Conservation (phyloP, 2,888 invertebrate genomes). For the Thera obeliscata region DNA sequence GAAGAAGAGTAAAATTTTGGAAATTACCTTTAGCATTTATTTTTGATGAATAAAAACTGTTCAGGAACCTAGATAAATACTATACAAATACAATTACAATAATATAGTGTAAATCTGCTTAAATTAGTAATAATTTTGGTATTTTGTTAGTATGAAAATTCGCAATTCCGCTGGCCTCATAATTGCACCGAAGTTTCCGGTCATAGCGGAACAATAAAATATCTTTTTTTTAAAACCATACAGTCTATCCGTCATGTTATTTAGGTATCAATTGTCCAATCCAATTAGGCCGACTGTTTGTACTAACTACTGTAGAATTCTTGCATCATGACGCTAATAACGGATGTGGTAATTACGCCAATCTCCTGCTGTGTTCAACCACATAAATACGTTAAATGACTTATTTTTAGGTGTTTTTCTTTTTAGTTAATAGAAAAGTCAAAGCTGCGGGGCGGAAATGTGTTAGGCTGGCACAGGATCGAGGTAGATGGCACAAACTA, state of each 20-base stretch:
- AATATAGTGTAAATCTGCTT: no score
- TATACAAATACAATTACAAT: no score
- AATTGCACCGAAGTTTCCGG: background rate
- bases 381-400: conserved; percentile 13
- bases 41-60: background rate
- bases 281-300: conserved; percentile 20
- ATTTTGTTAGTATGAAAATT: no score
- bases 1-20: background rate
- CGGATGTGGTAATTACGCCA: conserved; percentile 43
- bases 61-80: no score
- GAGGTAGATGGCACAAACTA: no score
- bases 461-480: no score
- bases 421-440: no score
- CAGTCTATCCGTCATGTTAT: conserved; percentile 6
- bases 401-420: conserved; percentile 4
- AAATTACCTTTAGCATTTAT: background rate
- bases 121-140: no score
- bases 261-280: conserved; percentile 15
- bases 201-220: background rate
- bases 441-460: no score
- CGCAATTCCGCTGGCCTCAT: no score
- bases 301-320: conserved; percentile 39
- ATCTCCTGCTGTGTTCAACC: conserved; percentile 36
- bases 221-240: background rate
- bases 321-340: conserved; percentile 34